Conservation (phyloP, 2,797 vertebrate genomes). For the Neosilurus mollespiculum region DNA sequence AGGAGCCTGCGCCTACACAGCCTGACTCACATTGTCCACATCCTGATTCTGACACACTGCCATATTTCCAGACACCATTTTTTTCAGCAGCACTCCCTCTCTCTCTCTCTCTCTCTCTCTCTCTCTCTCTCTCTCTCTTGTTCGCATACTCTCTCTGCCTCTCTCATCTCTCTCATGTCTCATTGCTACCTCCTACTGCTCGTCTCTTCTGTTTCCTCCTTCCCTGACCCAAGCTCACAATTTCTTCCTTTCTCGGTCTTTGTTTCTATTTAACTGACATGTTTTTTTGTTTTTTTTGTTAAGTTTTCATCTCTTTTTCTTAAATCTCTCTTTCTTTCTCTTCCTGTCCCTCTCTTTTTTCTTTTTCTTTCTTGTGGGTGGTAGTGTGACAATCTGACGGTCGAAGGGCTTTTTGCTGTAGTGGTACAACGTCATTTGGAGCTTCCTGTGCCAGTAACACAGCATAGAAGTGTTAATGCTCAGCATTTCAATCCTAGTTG, state of each 20-base stretch:
- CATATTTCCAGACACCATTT: slow-evolving; percentile 29
- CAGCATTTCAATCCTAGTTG: slow-evolving; percentile 8
- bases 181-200: slow-evolving; percentile 20
- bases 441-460: slow-evolving; percentile 49
- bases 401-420: slow-evolving; percentile 40
- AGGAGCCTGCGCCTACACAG: slow-evolving; percentile 51
- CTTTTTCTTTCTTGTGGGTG: slow-evolving; percentile 28
- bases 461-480: slow-evolving; percentile 19
- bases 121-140: not conserved
- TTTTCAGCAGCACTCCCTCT: slow-evolving; percentile 11
- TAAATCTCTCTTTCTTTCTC: slow-evolving; percentile 26
- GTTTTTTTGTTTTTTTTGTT: slow-evolving; percentile 35
- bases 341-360: slow-evolving; percentile 35
- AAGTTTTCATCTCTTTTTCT: not conserved
- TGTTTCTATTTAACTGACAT: slow-evolving; percentile 7
- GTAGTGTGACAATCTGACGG: slow-evolving; percentile 30
- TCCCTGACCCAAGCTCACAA: not conserved
- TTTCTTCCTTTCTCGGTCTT: slow-evolving; percentile 24
- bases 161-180: not conserved
- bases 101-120: not conserved
- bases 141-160: not conserved
- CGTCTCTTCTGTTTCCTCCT: slow-evolving; percentile 5
- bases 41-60: slow-evolving; percentile 48
- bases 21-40: slow-evolving; percentile 62
- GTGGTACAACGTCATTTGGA: slow-evolving; percentile 33